A percentile compares a stretch with the other conserved stretches of the same genome.
These are phyloP conservation scores for Apis laboriosa DNA, from an alignment of 1,140 invertebrate species.

Conservation along the genomic window DNA sequence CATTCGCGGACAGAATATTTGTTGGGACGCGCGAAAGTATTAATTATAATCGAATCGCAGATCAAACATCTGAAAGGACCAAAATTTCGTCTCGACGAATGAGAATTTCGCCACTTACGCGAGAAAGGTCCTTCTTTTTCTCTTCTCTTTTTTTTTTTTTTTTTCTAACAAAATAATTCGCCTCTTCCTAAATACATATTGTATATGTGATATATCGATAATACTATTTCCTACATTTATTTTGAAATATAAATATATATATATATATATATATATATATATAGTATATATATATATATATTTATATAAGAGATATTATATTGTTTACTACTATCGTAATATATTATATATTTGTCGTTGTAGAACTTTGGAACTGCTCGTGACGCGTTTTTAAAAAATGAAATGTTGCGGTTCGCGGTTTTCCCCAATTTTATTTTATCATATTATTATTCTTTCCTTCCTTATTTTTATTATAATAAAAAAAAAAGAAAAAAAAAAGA, in stretches of 20 bases:
- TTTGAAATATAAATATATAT: slow-evolving; percentile 19
- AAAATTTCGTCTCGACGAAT: background rate
- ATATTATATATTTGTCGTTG: slow-evolving; percentile 36
- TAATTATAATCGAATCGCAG: background rate
- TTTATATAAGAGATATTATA: slow-evolving; percentile 32
- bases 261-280: background rate
- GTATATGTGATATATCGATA: slow-evolving; percentile 42
- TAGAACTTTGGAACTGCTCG: slow-evolving; percentile 29
- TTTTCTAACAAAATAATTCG: slow-evolving; percentile 34
- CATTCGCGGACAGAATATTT: background rate
- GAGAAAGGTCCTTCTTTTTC: background rate
- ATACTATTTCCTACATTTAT: slow-evolving; percentile 36
- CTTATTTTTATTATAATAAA: no score
- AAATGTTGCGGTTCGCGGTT: background rate
- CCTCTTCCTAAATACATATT: slow-evolving; percentile 24
- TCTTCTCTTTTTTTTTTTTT: background rate
- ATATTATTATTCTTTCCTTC: background rate
- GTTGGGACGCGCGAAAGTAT: background rate
- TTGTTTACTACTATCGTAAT: slow-evolving; percentile 29
- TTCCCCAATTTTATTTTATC: background rate
- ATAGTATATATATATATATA: background rate
- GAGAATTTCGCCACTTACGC: background rate
- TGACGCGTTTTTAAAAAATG: background rate
- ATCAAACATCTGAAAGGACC: background rate
- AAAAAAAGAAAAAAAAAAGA: no score